Percentiles rank a stretch among this genome's conserved stretches.
These are phyloP conservation scores for Lophius piscatorius DNA, from an alignment of 2,113 vertebrate genomes.

Conservation along the genomic window DNA sequence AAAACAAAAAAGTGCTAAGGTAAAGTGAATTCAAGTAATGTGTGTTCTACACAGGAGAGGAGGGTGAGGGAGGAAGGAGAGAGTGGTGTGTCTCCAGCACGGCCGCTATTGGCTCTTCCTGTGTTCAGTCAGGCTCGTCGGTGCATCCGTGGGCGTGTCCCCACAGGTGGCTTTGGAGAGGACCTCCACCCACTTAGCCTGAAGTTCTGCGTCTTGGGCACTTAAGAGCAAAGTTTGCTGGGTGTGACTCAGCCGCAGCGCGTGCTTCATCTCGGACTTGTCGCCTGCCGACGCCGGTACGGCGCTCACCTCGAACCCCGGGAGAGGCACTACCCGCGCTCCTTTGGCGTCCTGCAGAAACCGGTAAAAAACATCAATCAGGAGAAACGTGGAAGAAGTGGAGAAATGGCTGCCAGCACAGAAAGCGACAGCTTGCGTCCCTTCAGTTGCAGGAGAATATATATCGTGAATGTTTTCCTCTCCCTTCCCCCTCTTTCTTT, in stretches of 20 bases:
- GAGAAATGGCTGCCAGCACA: background rate
- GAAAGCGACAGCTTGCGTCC: conserved; percentile 15
- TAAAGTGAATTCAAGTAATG: conserved; percentile 86
- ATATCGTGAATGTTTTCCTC: conserved; percentile 15
- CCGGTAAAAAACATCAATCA: background rate
- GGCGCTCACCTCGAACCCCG: conserved; percentile 81
- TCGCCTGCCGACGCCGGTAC: conserved; percentile 66
- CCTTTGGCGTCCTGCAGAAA: conserved; percentile 79
- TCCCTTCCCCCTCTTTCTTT: conserved; percentile 35
- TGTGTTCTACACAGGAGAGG: conserved; percentile 75
- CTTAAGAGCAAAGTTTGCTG: conserved; percentile 86
- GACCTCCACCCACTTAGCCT: conserved; percentile 85
- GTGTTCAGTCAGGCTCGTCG: conserved; percentile 66
- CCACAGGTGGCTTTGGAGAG: conserved; percentile 81
- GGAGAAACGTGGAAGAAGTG: accelerated
- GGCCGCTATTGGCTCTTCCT: conserved; percentile 75
- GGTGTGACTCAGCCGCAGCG: conserved; percentile 83
- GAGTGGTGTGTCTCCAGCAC: conserved; percentile 48
- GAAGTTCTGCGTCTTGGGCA: conserved; percentile 82
- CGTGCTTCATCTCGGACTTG: conserved; percentile 77
- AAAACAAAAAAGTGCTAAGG: conserved; percentile 85
- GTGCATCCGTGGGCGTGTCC: conserved; percentile 59
- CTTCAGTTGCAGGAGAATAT: conserved; percentile 14
- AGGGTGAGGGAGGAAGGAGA: conserved; percentile 7
- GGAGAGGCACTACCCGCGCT: conserved; percentile 78